These are phyloP conservation scores for Ondatra zibethicus DNA, from an alignment of 2,113 vertebrate species.

Conservation along the genomic window DNA sequence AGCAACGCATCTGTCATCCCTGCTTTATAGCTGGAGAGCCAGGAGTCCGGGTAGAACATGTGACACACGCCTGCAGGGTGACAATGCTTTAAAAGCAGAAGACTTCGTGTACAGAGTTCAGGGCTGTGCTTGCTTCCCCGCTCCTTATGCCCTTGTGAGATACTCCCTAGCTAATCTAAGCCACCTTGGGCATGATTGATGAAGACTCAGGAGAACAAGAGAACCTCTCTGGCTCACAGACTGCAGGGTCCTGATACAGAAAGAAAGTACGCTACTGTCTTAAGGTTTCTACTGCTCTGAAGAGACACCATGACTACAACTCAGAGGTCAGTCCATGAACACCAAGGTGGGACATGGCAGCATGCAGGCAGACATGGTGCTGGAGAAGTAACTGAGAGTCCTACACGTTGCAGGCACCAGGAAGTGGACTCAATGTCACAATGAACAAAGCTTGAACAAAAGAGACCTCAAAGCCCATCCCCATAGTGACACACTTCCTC, in stretches of 20 bases:
- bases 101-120: not conserved
- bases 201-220: not conserved
- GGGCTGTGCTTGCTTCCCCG: not conserved
- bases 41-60: not conserved
- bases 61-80: not conserved
- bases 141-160: not conserved
- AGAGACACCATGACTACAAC: not conserved
- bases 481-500: not conserved
- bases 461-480: not conserved
- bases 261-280: not conserved
- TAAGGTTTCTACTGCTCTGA: not conserved
- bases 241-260: not conserved
- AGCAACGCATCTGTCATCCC: not conserved
- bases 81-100: not conserved
- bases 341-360: not conserved
- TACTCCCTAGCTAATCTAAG: not conserved
- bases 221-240: not conserved
- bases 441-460: not conserved
- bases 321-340: not conserved
- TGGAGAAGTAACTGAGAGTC: not conserved
- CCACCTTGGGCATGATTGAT: not conserved
- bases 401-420: not conserved
- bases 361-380: not conserved
- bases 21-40: not conserved
- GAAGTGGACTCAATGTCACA: not conserved